phyloP scores from a whole-genome alignment of 2,888 invertebrate genomes.

The Monopis laevigella region DNA sequence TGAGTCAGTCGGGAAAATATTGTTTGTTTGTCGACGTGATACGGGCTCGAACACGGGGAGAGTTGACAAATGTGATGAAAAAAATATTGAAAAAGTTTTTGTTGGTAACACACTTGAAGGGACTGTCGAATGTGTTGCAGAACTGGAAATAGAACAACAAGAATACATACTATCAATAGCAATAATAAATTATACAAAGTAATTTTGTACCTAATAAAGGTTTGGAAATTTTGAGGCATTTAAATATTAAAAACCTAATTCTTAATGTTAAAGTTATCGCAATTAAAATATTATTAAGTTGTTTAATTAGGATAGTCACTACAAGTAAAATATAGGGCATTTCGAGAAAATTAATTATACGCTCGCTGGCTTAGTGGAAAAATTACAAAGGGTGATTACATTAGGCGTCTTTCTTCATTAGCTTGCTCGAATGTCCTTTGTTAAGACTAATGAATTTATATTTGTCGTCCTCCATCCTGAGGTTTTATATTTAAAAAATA shows the following conservation, averaged over 20 bases:
- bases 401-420: constrained; percentile 60
- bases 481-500: background rate
- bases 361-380: constrained; percentile 46
- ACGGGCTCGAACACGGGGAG: constrained; percentile 26
- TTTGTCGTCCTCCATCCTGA: constrained; percentile 27
- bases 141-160: too few relatives aligned
- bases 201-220: too few relatives aligned
- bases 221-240: too few relatives aligned
- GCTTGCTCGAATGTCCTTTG: constrained; percentile 42
- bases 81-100: constrained; percentile 59
- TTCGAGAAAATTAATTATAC: constrained; percentile 50
- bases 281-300: too few relatives aligned
- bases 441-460: constrained; percentile 48
- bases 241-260: too few relatives aligned
- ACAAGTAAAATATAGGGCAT: too few relatives aligned
- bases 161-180: too few relatives aligned
- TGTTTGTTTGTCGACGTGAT: constrained; percentile 51
- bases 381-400: constrained; percentile 61
- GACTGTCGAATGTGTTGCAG: constrained; percentile 19
- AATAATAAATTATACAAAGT: too few relatives aligned
- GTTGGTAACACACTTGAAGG: constrained; percentile 30
- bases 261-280: too few relatives aligned
- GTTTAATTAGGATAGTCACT: too few relatives aligned
- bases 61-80: constrained; percentile 52
- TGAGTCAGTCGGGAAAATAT: constrained; percentile 40